A percentile compares a stretch with the other conserved stretches of the same genome.
phyloP scores from a whole-genome alignment of 2,888 invertebrate species.

The Zygothrica quintamaculata region DNA sequence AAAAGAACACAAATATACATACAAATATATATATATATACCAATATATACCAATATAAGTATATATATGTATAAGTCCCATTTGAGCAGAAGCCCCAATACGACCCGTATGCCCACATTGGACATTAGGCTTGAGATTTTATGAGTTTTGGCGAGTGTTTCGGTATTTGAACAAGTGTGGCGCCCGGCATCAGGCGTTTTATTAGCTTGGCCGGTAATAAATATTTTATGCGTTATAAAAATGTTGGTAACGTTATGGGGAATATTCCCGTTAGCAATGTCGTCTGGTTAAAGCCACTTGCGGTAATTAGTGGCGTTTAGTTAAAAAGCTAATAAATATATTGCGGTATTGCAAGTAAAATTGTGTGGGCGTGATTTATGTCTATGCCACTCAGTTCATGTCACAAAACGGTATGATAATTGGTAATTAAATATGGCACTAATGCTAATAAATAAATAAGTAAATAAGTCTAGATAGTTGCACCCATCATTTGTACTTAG shows the following conservation, averaged over 20 bases:
- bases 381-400: slow-evolving; percentile 25
- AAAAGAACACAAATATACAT: slow-evolving; percentile 22
- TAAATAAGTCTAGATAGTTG: background rate
- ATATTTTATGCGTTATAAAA: slow-evolving; percentile 76
- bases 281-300: slow-evolving; percentile 60
- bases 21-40: background rate
- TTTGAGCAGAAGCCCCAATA: background rate
- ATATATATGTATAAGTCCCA: too few species aligned
- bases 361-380: slow-evolving; percentile 59
- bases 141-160: slow-evolving; percentile 46
- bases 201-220: slow-evolving; percentile 64
- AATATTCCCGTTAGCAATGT: background rate
- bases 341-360: slow-evolving; percentile 19
- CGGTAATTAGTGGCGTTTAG: slow-evolving; percentile 72
- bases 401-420: slow-evolving; percentile 50
- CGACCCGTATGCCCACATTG: slow-evolving; percentile 34
- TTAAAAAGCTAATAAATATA: slow-evolving; percentile 71
- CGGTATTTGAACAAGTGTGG: slow-evolving; percentile 47
- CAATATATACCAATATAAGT: background rate
- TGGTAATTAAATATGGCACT: slow-evolving; percentile 48
- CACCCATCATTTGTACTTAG: background rate
- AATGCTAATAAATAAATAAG: slow-evolving; percentile 9
- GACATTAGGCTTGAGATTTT: slow-evolving; percentile 44
- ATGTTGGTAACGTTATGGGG: slow-evolving; percentile 40
- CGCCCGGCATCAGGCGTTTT: slow-evolving; percentile 46